These are phyloP conservation scores for Mastomys coucha DNA, from an alignment of 2,113 vertebrate species.

Conservation along the genomic window DNA sequence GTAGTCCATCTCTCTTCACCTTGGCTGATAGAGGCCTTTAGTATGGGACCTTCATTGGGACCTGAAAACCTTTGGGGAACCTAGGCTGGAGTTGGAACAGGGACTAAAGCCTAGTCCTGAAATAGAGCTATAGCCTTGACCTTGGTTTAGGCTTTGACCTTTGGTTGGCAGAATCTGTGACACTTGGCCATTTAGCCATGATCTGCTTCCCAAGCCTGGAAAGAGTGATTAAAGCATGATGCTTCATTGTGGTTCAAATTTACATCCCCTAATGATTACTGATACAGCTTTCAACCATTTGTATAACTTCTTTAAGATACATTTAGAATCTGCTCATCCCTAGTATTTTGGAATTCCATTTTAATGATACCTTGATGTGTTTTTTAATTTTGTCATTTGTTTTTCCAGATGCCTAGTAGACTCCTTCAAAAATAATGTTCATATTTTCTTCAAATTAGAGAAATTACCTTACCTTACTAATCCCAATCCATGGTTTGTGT, in stretches of 20 bases:
- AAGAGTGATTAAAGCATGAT: neutral
- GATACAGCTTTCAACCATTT: neutral
- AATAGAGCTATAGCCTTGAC: neutral
- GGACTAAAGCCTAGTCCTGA: neutral
- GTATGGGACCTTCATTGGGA: neutral
- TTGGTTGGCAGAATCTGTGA: neutral
- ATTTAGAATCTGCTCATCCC: constrained; percentile 12
- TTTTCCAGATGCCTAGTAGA: neutral
- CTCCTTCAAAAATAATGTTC: constrained; percentile 12
- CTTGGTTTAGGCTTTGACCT: neutral
- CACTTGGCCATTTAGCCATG: neutral
- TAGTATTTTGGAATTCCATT: constrained; percentile 34
- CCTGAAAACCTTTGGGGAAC: neutral
- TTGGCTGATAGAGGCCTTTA: neutral
- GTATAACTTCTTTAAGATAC: neutral
- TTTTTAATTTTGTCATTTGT: constrained; percentile 10
- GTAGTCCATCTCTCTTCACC: neutral
- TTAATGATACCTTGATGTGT: neutral
- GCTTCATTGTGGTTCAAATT: neutral
- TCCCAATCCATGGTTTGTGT: neutral
- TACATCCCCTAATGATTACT: neutral
- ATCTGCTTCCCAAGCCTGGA: neutral
- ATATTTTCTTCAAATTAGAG: constrained; percentile 41
- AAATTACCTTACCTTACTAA: constrained; percentile 19
- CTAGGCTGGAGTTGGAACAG: neutral